Conservation (phyloP, 2,797 vertebrate species). For the Antennarius maculatus region DNA sequence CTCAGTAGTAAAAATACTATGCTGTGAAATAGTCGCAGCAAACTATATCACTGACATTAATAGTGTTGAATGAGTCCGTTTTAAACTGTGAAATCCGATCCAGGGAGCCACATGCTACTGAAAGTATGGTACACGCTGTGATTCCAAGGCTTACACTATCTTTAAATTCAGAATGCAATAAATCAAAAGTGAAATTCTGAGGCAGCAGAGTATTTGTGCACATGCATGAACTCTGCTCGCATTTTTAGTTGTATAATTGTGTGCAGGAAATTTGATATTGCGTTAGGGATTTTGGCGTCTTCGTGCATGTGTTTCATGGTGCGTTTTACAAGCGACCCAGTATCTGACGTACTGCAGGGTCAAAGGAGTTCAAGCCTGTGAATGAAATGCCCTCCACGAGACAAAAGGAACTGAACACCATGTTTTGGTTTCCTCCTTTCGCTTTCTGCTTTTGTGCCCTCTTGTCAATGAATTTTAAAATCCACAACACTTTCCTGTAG, state of each 20-base stretch:
- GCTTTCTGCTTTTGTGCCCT: constrained; percentile 37
- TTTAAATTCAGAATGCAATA: constrained; percentile 4
- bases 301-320: constrained; percentile 1
- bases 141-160: background rate
- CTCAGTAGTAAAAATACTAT: constrained; percentile 51
- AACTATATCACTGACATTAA: constrained; percentile 23
- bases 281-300: background rate
- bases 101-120: background rate
- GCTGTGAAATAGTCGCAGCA: constrained; percentile 27
- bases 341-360: constrained; percentile 20
- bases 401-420: constrained; percentile 53
- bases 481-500: background rate
- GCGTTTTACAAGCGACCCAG: constrained; percentile 5
- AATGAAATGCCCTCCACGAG: constrained; percentile 69
- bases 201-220: background rate
- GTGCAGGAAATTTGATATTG: background rate
- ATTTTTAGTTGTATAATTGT: background rate
- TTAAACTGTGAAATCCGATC: constrained; percentile 30
- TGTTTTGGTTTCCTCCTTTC: constrained; percentile 49
- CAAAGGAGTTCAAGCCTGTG: constrained; percentile 69
- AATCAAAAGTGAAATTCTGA: constrained; percentile 4
- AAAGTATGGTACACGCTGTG: background rate
- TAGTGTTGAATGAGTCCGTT: constrained; percentile 17
- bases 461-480: constrained; percentile 46
- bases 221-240: background rate